Evolutionary conservation across 1,140 invertebrate genomes (phyloP).

Genomic region (Heterodera carotae): DNA sequence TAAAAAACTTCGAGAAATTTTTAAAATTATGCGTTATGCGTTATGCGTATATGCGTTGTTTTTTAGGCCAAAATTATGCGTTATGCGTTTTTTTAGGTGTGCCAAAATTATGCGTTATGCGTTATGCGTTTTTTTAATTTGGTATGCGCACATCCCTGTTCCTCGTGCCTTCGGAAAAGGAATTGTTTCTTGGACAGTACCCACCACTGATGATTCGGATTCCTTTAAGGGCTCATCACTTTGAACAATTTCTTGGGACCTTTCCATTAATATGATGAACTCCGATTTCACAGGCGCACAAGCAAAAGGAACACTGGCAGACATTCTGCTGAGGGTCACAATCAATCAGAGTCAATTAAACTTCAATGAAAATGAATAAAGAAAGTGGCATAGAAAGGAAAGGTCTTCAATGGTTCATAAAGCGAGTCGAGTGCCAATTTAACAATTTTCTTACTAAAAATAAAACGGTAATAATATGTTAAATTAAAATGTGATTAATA

Average conservation of each 20-base stretch:
- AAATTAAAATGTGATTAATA: background rate
- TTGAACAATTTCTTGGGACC: background rate
- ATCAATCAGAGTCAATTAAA: background rate
- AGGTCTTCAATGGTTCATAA: slow-evolving; percentile 40
- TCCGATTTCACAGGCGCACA: slow-evolving; percentile 14
- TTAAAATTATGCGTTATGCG: too few species aligned
- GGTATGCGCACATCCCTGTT: too few species aligned
- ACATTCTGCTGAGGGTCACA: background rate
- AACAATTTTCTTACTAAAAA: slow-evolving; percentile 44
- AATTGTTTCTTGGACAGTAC: background rate
- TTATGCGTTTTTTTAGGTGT: too few species aligned
- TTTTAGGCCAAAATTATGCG: too few species aligned
- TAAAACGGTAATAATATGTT: too few species aligned
- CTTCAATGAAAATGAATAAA: background rate
- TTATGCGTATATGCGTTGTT: too few species aligned
- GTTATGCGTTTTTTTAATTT: too few species aligned
- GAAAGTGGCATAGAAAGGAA: slow-evolving; percentile 42
- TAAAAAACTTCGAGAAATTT: too few species aligned
- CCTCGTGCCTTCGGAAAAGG: slow-evolving; percentile 61
- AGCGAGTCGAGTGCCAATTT: slow-evolving; percentile 38
- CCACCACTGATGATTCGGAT: background rate
- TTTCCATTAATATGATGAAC: background rate
- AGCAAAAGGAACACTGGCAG: background rate
- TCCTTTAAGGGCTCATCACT: background rate
- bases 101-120: too few species aligned